Base-by-base conservation (phyloP, 2,888 invertebrate species). In the Nomada hirtipes region DNA sequence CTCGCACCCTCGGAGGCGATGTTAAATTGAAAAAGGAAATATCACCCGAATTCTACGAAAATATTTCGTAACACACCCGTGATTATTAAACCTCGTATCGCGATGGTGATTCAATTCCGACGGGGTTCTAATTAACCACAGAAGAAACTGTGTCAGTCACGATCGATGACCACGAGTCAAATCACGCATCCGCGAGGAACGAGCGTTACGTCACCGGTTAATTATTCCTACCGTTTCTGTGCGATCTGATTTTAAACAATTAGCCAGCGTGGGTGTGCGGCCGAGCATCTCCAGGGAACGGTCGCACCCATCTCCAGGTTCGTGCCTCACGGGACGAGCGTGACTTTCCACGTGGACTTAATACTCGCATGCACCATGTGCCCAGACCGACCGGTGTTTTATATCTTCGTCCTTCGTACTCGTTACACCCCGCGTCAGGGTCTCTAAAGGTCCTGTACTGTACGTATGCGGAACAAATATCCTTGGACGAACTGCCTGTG, bases 241-340 rank as follows among this genome's bases (percentile, higher is more conserved):
- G 87, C 86, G 88, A 91, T 92, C 91, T 91, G 92, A 92, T 91
- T 92, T 92, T 89, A 86, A 91, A 90, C 91, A 91, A 91, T 91
- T 90, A 89, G 86, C 79, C 80, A 73, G 20, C 60, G 50, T 89
- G 91, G 90, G 91, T 85, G 91, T 90, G 91, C 88, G 15, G 86
- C 81, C 67, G 20, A 64, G 53, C 36, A 55, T 82, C 91, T 88
- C 92, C 44, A 64, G 92, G 92, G 92, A 83, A 86, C 73, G 87
- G 92, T 88, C 91, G 91, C 91, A 84, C 92, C 91, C 91, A 90
- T 86, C 86, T 82, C 84, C 80, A 61, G 74, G 75, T 78, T 68
- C 75, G 73, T 64, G 79, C 87, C 89, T 84, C 89, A 65, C 64
- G 89, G 83, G 89, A 90, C 88, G 87, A 85, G 89, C 89, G 90